Evolutionary conservation across 2,888 invertebrate species (phyloP).

Genomic region (Bellardia pandia): DNA sequence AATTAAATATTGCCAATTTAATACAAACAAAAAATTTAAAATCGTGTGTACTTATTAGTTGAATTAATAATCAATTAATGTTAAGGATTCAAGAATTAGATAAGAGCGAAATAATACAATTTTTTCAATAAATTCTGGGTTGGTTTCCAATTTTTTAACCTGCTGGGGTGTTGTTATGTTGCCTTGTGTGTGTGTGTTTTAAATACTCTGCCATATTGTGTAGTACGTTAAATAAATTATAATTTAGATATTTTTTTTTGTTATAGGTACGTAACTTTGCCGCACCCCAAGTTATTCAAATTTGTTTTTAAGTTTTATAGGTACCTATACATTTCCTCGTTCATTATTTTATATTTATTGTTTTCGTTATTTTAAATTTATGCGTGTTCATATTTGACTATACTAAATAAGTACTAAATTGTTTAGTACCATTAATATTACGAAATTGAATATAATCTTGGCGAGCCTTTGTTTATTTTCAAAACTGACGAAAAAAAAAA

Average conservation of each 20-base stretch:
- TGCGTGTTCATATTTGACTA: too few relatives aligned
- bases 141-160: not conserved
- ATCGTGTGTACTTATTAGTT: too few relatives aligned
- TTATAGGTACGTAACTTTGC: constrained; percentile 31
- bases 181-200: not conserved
- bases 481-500: too few relatives aligned
- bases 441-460: too few relatives aligned
- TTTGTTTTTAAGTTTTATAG: not conserved
- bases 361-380: not conserved
- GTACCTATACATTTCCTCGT: not conserved
- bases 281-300: constrained; percentile 51
- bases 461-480: too few relatives aligned
- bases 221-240: too few relatives aligned
- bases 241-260: constrained; percentile 18
- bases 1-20: not conserved
- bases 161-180: not conserved
- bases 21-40: not conserved
- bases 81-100: not conserved
- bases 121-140: constrained; percentile 5
- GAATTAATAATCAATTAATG: not conserved
- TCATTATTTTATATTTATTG: not conserved
- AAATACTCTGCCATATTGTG: not conserved
- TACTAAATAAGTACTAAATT: too few relatives aligned
- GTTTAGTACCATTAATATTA: too few relatives aligned
- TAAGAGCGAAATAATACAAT: not conserved